phyloP scores from a whole-genome alignment of 2,113 vertebrate genomes.

The Camelus bactrianus region DNA sequence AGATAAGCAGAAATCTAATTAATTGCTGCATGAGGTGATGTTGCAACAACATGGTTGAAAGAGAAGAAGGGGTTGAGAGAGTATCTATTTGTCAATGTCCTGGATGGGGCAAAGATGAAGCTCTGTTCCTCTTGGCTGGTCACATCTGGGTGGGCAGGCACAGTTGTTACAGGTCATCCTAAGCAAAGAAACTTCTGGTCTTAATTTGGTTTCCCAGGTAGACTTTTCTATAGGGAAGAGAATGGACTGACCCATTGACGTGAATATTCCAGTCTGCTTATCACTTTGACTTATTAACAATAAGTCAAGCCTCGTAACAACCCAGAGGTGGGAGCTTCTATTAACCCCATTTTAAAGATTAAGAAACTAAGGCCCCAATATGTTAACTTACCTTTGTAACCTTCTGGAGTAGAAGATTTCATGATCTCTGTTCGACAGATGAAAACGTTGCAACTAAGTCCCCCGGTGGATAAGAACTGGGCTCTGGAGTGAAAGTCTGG shows the following conservation, averaged over 20 bases:
- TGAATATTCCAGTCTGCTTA: neutral
- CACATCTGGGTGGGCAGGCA: neutral
- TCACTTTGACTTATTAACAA: neutral
- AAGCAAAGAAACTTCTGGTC: neutral
- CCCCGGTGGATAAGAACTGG: neutral
- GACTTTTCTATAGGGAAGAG: neutral
- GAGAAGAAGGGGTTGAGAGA: neutral
- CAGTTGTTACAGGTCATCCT: neutral
- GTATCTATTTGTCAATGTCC: neutral
- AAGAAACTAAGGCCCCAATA: neutral
- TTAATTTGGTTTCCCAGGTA: neutral
- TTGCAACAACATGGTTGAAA: neutral
- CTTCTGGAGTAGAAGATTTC: neutral
- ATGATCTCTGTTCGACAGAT: neutral
- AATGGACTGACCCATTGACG: neutral
- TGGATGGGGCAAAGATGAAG: neutral
- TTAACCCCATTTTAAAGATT: neutral
- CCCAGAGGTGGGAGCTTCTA: neutral
- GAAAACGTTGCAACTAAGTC: neutral
- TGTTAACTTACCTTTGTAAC: neutral
- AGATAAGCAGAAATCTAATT: constrained; percentile 2
- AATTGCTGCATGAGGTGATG: neutral
- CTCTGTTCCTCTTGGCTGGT: neutral
- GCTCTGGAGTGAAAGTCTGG: neutral
- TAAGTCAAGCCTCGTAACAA: neutral